Percentiles rank a stretch among this genome's conserved stretches.
These are phyloP conservation scores for Melozone crissalis DNA, from an alignment of 2,113 vertebrate genomes.

Conservation along the genomic window DNA sequence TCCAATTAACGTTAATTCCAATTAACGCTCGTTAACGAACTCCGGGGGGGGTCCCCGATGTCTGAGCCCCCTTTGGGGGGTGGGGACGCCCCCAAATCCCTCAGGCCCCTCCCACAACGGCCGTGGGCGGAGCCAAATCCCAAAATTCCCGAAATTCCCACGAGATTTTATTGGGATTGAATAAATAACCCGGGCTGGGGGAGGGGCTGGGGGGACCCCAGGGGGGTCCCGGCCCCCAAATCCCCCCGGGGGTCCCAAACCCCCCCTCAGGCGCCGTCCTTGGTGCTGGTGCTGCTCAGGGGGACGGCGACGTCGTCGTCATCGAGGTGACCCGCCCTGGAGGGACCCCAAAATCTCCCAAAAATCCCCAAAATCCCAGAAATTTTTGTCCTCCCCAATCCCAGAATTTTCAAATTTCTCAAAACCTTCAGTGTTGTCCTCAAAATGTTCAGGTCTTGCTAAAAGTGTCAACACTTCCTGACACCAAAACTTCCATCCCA, in stretches of 20 bases:
- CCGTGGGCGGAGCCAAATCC: accelerated
- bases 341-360: neutral
- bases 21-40: neutral
- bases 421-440: neutral
- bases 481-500: neutral
- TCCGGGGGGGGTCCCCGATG: neutral
- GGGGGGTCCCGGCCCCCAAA: neutral
- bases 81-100: neutral
- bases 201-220: neutral
- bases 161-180: neutral
- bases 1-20: neutral
- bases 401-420: accelerated
- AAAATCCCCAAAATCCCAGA: accelerated
- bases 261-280: neutral
- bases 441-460: no score
- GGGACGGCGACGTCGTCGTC: neutral
- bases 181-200: neutral
- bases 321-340: neutral
- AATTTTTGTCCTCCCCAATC: accelerated
- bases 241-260: neutral
- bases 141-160: neutral
- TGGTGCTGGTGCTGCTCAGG: neutral
- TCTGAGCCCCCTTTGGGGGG: neutral
- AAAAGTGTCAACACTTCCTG: accelerated
- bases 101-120: accelerated